Percentiles rank a stretch among this genome's conserved stretches.
Conservation (phyloP, 1,140 invertebrate genomes). For the Nautilus pompilius region DNA sequence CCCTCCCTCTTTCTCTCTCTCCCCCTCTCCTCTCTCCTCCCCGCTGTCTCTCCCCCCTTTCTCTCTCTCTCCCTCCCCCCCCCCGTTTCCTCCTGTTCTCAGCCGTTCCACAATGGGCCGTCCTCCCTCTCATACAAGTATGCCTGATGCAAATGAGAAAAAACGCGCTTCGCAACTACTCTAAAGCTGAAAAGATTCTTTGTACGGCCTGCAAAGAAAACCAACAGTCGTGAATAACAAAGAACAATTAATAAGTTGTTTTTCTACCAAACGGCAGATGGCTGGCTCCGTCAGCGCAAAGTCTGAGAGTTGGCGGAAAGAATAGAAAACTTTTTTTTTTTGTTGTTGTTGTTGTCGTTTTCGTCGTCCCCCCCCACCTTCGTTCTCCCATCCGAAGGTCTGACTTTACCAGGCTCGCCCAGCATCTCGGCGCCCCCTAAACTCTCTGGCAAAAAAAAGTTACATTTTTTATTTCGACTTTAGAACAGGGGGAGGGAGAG, state of each 20-base stretch:
- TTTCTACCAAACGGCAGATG: constrained; percentile 27
- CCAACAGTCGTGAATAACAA: constrained; percentile 30
- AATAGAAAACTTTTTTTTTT: background rate
- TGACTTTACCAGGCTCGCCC: no score
- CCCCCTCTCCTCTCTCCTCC: background rate
- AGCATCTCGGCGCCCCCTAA: no score
- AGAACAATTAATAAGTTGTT: constrained; percentile 35
- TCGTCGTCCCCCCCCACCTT: background rate
- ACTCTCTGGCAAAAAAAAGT: no score
- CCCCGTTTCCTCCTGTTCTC: background rate
- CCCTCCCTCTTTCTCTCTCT: background rate
- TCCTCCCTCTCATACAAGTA: background rate
- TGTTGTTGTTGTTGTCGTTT: background rate
- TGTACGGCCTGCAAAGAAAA: constrained; percentile 26
- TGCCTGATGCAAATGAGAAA: constrained; percentile 4
- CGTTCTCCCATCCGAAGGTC: no score
- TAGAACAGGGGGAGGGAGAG: no score
- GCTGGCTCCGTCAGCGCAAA: constrained; percentile 4
- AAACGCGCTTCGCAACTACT: constrained; percentile 4
- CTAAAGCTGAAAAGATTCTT: constrained; percentile 18
- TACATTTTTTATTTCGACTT: no score
- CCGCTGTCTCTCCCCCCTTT: background rate
- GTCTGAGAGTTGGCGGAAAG: background rate
- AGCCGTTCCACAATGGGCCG: background rate
- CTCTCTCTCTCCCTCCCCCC: background rate